phyloP scores from a whole-genome alignment of 1,140 invertebrate species.

The Drosophila auraria region DNA sequence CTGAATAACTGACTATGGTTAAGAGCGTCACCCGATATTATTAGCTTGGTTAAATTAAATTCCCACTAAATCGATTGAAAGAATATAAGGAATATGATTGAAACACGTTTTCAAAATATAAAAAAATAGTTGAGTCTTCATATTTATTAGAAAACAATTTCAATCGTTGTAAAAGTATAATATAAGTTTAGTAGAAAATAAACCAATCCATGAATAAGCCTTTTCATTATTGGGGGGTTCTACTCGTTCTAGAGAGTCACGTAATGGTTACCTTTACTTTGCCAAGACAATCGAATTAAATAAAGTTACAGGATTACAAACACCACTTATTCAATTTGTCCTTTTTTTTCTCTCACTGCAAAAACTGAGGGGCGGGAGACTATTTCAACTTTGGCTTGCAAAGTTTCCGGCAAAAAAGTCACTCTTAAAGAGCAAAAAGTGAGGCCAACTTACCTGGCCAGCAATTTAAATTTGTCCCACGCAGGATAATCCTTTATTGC shows the following conservation, averaged over 20 bases:
- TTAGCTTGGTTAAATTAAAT: no score
- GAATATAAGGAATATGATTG: no score
- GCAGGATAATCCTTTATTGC: conserved; percentile 65
- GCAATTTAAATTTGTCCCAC: conserved; percentile 55
- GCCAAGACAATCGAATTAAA: not conserved
- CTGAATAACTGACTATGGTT: no score
- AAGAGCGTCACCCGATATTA: no score
- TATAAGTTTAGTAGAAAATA: not conserved
- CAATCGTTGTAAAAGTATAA: no score
- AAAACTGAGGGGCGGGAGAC: conserved; percentile 9
- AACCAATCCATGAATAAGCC: not conserved
- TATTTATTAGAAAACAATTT: no score
- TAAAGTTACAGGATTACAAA: conserved; percentile 8
- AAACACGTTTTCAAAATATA: no score
- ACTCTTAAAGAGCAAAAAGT: conserved; percentile 45
- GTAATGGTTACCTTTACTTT: not conserved
- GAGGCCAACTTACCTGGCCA: conserved; percentile 58
- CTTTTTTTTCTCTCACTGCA: conserved; percentile 16
- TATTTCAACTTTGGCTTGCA: conserved; percentile 28
- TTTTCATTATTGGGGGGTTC: not conserved
- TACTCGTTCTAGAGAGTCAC: not conserved
- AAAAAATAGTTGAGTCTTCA: no score
- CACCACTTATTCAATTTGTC: not conserved
- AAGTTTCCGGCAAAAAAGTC: conserved; percentile 34
- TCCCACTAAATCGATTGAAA: no score